Evolutionary conservation across 2,113 vertebrate species (phyloP).

Genomic region (Oncorhynchus mykiss): DNA sequence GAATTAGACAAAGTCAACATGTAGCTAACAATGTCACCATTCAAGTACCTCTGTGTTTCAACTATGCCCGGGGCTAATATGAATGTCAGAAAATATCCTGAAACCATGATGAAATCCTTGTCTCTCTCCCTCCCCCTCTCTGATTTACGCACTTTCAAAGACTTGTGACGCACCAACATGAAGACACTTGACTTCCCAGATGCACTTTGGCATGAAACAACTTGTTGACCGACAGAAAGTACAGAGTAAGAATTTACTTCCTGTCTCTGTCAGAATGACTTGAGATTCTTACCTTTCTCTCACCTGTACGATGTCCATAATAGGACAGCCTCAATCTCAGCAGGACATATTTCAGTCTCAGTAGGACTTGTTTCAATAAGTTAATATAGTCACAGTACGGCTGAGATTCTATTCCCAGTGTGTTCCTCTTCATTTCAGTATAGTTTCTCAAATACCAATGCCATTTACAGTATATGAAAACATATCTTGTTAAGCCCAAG

Average conservation of each 20-base stretch:
- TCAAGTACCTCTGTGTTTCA: neutral
- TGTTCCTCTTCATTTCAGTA: neutral
- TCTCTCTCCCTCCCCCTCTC: neutral
- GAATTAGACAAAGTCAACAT: neutral
- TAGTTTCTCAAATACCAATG: neutral
- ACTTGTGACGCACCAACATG: neutral
- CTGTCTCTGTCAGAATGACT: neutral
- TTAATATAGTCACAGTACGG: too few species aligned
- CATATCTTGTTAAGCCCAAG: neutral
- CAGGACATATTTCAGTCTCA: too few species aligned
- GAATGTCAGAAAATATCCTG: neutral
- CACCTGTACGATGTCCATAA: too few species aligned
- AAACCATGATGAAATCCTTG: neutral
- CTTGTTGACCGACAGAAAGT: neutral
- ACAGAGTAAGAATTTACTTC: neutral
- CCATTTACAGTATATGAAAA: neutral
- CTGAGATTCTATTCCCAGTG: neutral
- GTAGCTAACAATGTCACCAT: neutral
- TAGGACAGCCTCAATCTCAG: too few species aligned
- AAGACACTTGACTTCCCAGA: neutral
- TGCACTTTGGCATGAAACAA: neutral
- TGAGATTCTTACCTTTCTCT: too few species aligned
- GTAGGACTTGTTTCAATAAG: too few species aligned
- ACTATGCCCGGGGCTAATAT: too few species aligned
- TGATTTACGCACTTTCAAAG: neutral